Evolutionary conservation across 2,113 vertebrate genomes (phyloP), one percentile per base, ranked within the genome.

Genomic region (Oncorhynchus mykiss): DNA sequence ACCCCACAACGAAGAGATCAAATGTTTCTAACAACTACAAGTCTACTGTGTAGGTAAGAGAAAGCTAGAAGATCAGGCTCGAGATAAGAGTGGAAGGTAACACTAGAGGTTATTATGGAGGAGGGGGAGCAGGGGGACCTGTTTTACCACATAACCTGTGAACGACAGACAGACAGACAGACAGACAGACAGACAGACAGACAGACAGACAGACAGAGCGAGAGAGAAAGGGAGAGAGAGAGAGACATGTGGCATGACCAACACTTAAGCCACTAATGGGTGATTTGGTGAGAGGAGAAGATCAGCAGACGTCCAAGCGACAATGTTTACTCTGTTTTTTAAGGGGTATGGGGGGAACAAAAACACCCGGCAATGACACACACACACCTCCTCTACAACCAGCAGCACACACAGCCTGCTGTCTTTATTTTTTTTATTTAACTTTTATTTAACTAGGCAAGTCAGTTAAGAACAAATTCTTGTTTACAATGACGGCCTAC

Each of bases 221-320:
- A 2, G 39, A 11, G 39, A 3, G 8, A 45, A 9, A 2, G 9
- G 3, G 2, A 11, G 39, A 45, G 39, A 45, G 11, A 60, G 57
- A 60, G 16, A 85, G 83, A 85, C 83, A 90, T 87, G 87, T 82
- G 86, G 79, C 82, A 75, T 76, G 78, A 78, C 62, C 78, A 65
- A 83, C 83, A 80, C 89, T 90, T 91, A 85, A 90, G 82, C 87
- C 82, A 67, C 68, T 59, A 89, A 90, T 78, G 70, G 81, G 70
- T 77, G 72, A 80, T 92, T 90, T 83, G 71, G 80, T 77, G 85
- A 76, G 79, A 82, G 70, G 64, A 11, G 14, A 16, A 89, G 89
- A 90, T 92, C 88, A 91, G 88, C 76, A 72, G 34, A 64, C 64
- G 88, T 89, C 79, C 85, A 85, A 77, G 81, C 75, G 80, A 84